A percentile compares a stretch with the other conserved stretches of the same genome.
phyloP scores from a whole-genome alignment of 1,140 invertebrate species.

The Eueides isabella region DNA sequence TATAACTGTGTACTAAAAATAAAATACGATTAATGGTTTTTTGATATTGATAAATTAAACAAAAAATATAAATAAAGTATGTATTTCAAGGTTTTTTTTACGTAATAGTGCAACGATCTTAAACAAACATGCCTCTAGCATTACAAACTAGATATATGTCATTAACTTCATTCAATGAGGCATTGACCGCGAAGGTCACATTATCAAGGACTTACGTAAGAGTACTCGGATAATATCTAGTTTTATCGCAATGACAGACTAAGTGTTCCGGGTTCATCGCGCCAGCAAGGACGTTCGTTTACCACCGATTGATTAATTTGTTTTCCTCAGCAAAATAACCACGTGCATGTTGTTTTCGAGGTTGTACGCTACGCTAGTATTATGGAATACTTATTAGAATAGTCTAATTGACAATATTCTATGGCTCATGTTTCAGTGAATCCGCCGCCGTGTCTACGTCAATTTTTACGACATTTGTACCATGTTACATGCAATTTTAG shows the following conservation, averaged over 20 bases:
- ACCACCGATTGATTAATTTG: conserved; percentile 48
- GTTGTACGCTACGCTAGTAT: conserved; percentile 19
- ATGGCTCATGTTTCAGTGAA: conserved; percentile 17
- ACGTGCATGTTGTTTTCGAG: conserved; percentile 43
- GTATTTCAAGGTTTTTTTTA: conserved; percentile 28
- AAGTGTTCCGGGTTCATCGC: conserved; percentile 69
- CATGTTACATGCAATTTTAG: conserved; percentile 31
- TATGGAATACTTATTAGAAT: too few relatives aligned
- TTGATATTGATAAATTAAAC: not conserved
- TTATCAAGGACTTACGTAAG: conserved; percentile 68
- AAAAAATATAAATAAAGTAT: not conserved
- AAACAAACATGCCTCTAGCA: conserved; percentile 37
- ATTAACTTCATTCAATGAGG: conserved; percentile 52
- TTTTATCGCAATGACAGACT: conserved; percentile 51
- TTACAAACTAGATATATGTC: conserved; percentile 39
- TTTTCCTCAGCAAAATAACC: conserved; percentile 52
- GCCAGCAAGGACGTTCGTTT: conserved; percentile 67
- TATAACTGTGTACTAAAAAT: not conserved
- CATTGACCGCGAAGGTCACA: conserved; percentile 67
- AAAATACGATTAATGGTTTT: not conserved
- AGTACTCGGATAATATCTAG: conserved; percentile 56
- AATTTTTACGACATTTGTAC: not conserved
- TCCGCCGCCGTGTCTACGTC: not conserved
- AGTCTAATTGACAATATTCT: conserved; percentile 12
- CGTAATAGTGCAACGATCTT: conserved; percentile 32